Evolutionary conservation across 2,113 vertebrate species (phyloP).

Genomic region (Eretmochelys imbricata): DNA sequence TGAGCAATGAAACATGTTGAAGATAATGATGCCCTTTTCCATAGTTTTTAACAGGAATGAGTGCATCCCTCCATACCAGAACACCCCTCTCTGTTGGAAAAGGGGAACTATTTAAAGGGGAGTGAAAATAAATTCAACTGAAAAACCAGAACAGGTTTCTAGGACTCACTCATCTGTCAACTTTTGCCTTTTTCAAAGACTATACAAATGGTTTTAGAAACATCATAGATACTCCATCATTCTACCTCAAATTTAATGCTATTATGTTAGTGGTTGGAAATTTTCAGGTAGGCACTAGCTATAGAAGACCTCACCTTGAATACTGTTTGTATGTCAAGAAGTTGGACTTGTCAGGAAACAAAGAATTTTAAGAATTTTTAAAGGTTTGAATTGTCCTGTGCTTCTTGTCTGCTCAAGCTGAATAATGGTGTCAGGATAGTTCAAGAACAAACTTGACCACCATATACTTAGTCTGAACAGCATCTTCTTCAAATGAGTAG

Average conservation of each 20-base stretch:
- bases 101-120: neutral
- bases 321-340: neutral
- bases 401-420: neutral
- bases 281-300: neutral
- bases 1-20: neutral
- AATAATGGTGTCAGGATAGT: neutral
- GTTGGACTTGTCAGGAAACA: neutral
- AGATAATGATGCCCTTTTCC: neutral
- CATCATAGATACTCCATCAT: neutral
- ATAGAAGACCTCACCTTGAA: neutral
- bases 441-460: neutral
- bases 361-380: neutral
- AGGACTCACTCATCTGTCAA: neutral
- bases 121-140: neutral
- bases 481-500: neutral
- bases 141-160: neutral
- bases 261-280: neutral
- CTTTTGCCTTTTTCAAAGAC: neutral
- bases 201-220: neutral
- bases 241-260: neutral
- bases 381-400: neutral
- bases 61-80: neutral
- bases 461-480: neutral
- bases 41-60: neutral
- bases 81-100: neutral